phyloP scores from a whole-genome alignment of 2,888 invertebrate species.

The Galerucella calmariensis region DNA sequence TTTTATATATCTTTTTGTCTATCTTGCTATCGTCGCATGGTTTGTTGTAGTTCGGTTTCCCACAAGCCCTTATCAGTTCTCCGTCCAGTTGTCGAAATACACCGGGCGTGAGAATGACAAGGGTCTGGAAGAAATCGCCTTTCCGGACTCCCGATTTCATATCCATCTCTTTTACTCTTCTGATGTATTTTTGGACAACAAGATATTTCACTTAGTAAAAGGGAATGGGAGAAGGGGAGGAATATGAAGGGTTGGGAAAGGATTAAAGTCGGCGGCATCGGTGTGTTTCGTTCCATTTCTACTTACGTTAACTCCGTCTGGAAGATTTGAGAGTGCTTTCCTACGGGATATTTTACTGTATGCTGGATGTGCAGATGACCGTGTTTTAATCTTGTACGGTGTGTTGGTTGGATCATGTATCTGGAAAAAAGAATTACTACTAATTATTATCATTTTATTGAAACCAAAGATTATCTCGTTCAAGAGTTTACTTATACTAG shows the following conservation, averaged over 20 bases:
- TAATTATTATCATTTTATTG: neutral
- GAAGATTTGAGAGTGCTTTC: slow-evolving; percentile 9
- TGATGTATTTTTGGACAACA: slow-evolving; percentile 42
- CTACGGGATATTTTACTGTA: neutral
- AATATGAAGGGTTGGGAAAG: slow-evolving; percentile 12
- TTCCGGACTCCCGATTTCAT: neutral
- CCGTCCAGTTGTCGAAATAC: slow-evolving; percentile 91
- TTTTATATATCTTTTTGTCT: neutral
- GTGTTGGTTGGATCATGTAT: neutral
- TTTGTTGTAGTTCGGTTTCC: slow-evolving; percentile 67
- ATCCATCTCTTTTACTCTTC: slow-evolving; percentile 9
- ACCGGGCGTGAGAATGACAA: slow-evolving; percentile 97
- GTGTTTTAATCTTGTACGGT: neutral
- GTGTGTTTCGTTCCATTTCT: slow-evolving; percentile 28
- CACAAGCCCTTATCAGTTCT: slow-evolving; percentile 98
- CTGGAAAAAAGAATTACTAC: neutral
- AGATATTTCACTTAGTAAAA: slow-evolving; percentile 40
- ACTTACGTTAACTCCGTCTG: slow-evolving; percentile 16
- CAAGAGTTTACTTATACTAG: no score
- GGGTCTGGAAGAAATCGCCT: slow-evolving; percentile 71
- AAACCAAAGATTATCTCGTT: neutral
- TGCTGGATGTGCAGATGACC: neutral
- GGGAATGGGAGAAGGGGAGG: neutral
- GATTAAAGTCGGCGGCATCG: slow-evolving; percentile 29
- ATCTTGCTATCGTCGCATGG: slow-evolving; percentile 25